Conservation (phyloP, 2,113 vertebrate genomes). For the Bubalus kerabau region DNA sequence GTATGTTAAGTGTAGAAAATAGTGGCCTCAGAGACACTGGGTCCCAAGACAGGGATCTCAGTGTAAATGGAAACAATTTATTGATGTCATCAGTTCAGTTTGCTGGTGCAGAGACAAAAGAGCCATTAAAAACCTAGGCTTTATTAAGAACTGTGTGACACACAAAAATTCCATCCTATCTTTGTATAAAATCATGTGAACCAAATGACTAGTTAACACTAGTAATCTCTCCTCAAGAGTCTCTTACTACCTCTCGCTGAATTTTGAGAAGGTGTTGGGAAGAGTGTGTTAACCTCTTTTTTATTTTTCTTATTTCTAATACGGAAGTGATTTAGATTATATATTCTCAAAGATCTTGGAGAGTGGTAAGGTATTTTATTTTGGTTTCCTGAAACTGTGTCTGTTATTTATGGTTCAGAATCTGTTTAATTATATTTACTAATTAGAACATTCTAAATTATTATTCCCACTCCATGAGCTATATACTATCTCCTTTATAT, state of each 20-base stretch:
- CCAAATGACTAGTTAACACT: not conserved
- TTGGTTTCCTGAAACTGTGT: not conserved
- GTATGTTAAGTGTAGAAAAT: not conserved
- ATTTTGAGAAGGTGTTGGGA: not conserved
- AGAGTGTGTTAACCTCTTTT: not conserved
- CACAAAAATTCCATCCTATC: not conserved
- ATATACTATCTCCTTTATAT: not conserved
- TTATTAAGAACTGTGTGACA: not conserved
- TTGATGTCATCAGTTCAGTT: not conserved
- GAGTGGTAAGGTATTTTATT: not conserved
- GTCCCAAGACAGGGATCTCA: not conserved
- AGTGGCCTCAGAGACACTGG: not conserved
- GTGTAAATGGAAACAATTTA: not conserved
- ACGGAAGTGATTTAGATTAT: not conserved
- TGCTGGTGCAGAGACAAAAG: not conserved
- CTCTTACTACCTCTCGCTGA: not conserved
- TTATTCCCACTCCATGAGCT: not conserved
- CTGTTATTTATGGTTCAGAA: not conserved
- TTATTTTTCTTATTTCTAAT: not conserved
- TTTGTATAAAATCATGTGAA: constrained; percentile 15
- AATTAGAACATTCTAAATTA: not conserved
- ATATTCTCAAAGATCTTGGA: not conserved
- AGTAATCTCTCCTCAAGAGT: not conserved
- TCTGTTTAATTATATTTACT: constrained; percentile 32
- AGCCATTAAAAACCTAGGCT: not conserved